Base-by-base conservation (phyloP, 2,797 vertebrate genomes). In the Halcyon chelicuti region DNA sequence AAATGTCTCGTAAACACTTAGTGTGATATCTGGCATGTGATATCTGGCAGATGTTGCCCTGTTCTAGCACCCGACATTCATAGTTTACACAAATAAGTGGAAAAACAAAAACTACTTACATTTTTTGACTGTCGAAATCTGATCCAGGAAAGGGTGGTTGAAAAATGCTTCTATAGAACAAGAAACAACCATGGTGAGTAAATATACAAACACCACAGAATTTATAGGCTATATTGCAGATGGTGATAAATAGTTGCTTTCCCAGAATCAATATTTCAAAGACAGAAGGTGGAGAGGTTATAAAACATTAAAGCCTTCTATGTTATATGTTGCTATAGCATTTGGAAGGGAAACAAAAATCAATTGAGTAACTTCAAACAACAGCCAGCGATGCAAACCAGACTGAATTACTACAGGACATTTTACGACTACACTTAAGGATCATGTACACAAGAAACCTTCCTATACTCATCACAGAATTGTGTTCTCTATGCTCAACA, bases 121-220 rank as follows among this genome's bases (percentile, higher is more conserved):
- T 98, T 99, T 99, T 97, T 99, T 99, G 51, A 99, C 98, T 72
- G 98, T 96, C 29, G 99, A 98, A 52, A 98, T 90, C 23, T 99
- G 98, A 94, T 99, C 99, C 93, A 99, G 98, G 97, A 99, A 99
- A 95, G 99, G 99, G 97, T 99, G 99, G 97, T 94, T 98, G 97
- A 99, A 99, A 97, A 99, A 99, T 0, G 98, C 79, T 87, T 99
- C 99, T 99, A 97, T 28, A 97, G 97, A 95, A 95, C 25, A 93
- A 96, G 93, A 96, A 97, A 86, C 52, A 74, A 60, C 16, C 73
- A 54, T 14, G 15, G 72, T 76, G 65, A 73, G 71, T 39, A 75
- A 90, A 86, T 4, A 29, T 37, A 81, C 35, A 44, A 65, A 61
- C 14, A 46, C 55, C 62, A 62, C 1, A 75, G 67, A 72, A 71